phyloP scores from a whole-genome alignment of 2,888 invertebrate genomes.

The Ferrisia virgata region DNA sequence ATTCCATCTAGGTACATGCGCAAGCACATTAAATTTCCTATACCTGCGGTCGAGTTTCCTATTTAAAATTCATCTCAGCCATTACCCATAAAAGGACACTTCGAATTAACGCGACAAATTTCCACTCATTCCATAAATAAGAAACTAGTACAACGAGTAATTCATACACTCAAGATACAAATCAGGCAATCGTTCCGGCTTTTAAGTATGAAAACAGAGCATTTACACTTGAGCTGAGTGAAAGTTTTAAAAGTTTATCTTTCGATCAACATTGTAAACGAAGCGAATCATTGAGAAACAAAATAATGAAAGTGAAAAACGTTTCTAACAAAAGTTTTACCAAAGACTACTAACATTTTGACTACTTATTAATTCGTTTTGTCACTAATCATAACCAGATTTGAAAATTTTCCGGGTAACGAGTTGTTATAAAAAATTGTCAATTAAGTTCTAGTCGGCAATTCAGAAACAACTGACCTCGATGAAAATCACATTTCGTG shows the following conservation, averaged over 20 bases:
- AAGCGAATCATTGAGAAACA: neutral
- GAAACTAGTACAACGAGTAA: neutral
- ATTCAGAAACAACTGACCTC: neutral
- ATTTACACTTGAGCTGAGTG: neutral
- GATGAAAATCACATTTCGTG: neutral
- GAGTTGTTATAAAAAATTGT: neutral
- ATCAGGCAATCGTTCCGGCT: neutral
- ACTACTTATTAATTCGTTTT: neutral
- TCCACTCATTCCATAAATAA: neutral
- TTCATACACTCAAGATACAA: neutral
- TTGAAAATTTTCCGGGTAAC: neutral
- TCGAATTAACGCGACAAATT: neutral
- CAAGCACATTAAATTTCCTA: neutral
- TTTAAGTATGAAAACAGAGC: slow-evolving; percentile 8
- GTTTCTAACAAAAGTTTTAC: neutral
- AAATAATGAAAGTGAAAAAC: neutral
- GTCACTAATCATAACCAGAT: neutral
- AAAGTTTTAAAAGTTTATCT: slow-evolving; percentile 13
- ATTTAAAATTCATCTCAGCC: neutral
- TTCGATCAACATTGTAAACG: neutral
- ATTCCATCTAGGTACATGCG: no score
- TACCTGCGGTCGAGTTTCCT: neutral
- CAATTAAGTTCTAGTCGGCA: neutral
- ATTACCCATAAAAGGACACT: neutral
- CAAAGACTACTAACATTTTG: neutral